phyloP scores from a whole-genome alignment of 2,797 vertebrate species.

The Malurus splendens region DNA sequence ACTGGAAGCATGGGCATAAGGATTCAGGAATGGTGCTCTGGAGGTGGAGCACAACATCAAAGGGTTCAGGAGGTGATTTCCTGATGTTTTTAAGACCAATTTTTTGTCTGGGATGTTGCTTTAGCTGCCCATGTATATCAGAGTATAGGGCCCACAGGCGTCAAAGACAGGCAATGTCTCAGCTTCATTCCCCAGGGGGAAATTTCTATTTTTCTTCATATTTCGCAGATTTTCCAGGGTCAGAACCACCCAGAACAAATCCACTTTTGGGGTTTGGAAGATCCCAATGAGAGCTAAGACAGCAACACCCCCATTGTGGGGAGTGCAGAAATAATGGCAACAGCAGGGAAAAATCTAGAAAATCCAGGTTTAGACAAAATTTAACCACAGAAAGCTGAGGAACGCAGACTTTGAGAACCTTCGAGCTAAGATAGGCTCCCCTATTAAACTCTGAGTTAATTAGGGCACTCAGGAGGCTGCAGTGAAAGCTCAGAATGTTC shows the following conservation, averaged over 20 bases:
- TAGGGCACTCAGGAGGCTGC: neutral
- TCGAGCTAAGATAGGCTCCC: neutral
- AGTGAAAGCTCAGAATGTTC: constrained; percentile 8
- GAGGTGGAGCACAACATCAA: neutral
- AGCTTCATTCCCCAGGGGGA: neutral
- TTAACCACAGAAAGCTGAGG: neutral
- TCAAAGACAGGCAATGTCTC: neutral
- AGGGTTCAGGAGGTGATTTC: neutral
- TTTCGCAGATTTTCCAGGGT: neutral
- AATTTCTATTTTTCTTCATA: neutral
- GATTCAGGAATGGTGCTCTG: neutral
- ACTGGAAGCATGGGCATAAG: neutral
- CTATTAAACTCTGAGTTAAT: neutral
- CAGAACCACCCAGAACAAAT: neutral
- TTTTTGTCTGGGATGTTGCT: neutral
- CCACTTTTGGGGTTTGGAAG: neutral
- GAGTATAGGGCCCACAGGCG: neutral
- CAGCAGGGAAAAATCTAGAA: neutral
- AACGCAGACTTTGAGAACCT: neutral
- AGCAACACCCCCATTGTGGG: neutral
- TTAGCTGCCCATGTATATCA: neutral
- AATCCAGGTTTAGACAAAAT: neutral
- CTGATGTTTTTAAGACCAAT: neutral
- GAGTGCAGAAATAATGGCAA: neutral
- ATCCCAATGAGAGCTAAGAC: neutral